phyloP scores from a whole-genome alignment of 1,140 invertebrate species.

The Drosophila erecta region DNA sequence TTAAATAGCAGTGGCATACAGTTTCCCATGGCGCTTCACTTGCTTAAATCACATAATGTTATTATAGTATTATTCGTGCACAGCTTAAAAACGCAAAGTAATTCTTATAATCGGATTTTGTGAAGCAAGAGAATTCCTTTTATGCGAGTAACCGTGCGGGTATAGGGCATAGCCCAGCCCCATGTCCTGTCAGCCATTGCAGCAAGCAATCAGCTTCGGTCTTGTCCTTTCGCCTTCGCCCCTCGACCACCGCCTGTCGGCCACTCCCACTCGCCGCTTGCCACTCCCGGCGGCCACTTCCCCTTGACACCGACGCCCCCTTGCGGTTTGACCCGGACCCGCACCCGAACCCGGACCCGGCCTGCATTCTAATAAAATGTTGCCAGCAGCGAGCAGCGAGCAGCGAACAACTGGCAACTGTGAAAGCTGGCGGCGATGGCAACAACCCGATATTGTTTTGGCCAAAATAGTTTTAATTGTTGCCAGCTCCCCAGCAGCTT shows the following conservation, averaged over 20 bases:
- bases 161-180: constrained; percentile 41
- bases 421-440: constrained; percentile 46
- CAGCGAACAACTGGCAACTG: constrained; percentile 34
- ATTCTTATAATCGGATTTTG: not conserved
- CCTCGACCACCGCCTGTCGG: not conserved
- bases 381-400: constrained; percentile 43
- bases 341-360: constrained; percentile 32
- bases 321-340: constrained; percentile 65
- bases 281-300: constrained; percentile 1
- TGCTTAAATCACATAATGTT: too few relatives aligned
- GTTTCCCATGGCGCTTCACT: too few relatives aligned
- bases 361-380: constrained; percentile 74
- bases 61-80: too few relatives aligned
- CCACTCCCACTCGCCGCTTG: not conserved
- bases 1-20: too few relatives aligned
- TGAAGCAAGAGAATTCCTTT: not conserved
- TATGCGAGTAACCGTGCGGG: constrained; percentile 15
- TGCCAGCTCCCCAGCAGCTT: constrained; percentile 24
- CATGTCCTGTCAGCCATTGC: constrained; percentile 70
- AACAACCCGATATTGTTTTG: constrained; percentile 78
- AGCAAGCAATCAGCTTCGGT: constrained; percentile 76
- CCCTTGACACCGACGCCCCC: not conserved
- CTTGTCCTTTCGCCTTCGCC: constrained; percentile 40
- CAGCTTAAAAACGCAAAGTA: too few relatives aligned
- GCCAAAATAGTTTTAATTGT: constrained; percentile 80